Conservation (phyloP, 2,797 vertebrate species). For the Fistularia tabacaria region DNA sequence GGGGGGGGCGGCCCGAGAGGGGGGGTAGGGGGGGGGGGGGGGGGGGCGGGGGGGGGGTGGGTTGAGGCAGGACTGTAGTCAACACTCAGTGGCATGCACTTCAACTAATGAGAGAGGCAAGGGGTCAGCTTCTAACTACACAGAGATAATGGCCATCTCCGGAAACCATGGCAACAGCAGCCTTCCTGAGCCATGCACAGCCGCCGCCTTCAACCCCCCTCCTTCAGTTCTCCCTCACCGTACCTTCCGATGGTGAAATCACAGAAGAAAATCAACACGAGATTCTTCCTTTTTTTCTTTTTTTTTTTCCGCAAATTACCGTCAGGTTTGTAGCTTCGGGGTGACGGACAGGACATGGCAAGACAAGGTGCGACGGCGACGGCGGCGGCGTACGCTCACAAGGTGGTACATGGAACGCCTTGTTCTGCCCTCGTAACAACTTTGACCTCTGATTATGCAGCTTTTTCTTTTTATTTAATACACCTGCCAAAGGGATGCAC, state of each 20-base stretch:
- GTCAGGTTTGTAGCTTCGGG: no score
- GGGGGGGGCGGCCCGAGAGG: no score
- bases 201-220: conserved; percentile 13
- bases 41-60: conserved; percentile 3
- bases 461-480: no score
- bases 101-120: conserved; percentile 77
- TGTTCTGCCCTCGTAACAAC: no score
- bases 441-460: no score
- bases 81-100: conserved; percentile 70
- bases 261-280: no score
- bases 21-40: conserved; percentile 8
- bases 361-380: no score
- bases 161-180: conserved; percentile 79
- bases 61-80: conserved; percentile 58
- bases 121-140: conserved; percentile 73
- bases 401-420: no score
- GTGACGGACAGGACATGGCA: no score
- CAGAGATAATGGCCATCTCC: conserved; percentile 74
- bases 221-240: conserved; percentile 27
- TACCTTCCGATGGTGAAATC: conserved; percentile 40
- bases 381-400: no score
- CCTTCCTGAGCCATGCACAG: conserved; percentile 19
- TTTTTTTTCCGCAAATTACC: background rate
- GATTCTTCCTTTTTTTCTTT: conserved; percentile 17
- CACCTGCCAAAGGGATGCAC: no score